These are phyloP conservation scores for Amphipoea oculea DNA, from an alignment of 2,888 invertebrate genomes.

Conservation along the genomic window DNA sequence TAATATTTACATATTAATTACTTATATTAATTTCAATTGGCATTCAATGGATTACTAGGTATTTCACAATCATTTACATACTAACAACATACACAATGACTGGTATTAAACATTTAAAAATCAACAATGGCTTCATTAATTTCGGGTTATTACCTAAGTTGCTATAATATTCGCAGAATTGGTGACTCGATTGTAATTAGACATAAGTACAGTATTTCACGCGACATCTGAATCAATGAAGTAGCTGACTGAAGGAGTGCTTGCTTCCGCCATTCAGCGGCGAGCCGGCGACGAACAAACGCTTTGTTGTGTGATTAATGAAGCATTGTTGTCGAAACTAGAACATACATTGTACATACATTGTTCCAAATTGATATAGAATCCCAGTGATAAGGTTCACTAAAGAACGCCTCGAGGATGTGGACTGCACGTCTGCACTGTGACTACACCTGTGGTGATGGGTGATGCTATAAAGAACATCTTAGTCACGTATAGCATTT, in stretches of 20 bases:
- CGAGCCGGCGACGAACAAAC: background rate
- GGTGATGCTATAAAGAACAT: too few relatives aligned
- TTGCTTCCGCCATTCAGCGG: background rate
- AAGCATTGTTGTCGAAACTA: conserved; percentile 39
- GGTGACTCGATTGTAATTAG: background rate
- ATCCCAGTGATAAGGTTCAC: background rate
- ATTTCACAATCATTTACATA: conserved; percentile 45
- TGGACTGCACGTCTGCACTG: background rate
- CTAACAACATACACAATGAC: conserved; percentile 18
- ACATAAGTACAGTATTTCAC: conserved; percentile 22
- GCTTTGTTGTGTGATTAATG: conserved; percentile 23
- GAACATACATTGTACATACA: background rate
- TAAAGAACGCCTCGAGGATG: background rate
- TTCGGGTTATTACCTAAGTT: conserved; percentile 4
- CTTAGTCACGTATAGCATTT: too few relatives aligned
- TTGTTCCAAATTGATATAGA: conserved; percentile 8
- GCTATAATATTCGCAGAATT: background rate
- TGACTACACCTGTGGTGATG: too few relatives aligned
- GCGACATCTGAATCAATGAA: conserved; percentile 27
- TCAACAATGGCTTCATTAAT: conserved; percentile 29
- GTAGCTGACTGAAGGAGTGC: conserved; percentile 8
- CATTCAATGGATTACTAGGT: conserved; percentile 27
- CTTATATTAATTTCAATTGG: conserved; percentile 35
- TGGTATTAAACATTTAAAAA: conserved; percentile 3
- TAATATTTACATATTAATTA: conserved; percentile 64